phyloP scores from a whole-genome alignment of 2,888 invertebrate species.

The Mechanitis mazaeus region DNA sequence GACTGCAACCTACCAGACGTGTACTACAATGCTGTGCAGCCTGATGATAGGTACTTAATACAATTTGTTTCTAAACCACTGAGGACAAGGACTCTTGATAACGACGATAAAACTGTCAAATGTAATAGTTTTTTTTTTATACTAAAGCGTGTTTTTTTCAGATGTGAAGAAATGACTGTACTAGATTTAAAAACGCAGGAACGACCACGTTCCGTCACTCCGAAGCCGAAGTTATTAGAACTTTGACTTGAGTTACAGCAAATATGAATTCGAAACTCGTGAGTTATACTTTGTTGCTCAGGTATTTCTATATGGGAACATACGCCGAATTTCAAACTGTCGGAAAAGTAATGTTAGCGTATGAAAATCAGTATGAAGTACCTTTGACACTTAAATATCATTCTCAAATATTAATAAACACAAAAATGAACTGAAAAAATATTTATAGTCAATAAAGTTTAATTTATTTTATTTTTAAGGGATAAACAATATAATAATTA shows the following conservation, averaged over 20 bases:
- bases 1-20: constrained; percentile 67
- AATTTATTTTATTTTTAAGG: constrained; percentile 4
- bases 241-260: constrained; percentile 40
- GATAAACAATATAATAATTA: not conserved
- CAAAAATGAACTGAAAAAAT: too few species aligned
- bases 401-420: too few species aligned
- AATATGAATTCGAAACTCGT: constrained; percentile 5
- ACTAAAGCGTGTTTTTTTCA: constrained; percentile 37
- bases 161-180: constrained; percentile 70
- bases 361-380: not conserved
- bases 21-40: constrained; percentile 63
- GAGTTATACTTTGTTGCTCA: too few species aligned
- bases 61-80: not conserved
- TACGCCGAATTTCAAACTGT: not conserved
- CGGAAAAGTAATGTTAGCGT: not conserved
- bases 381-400: too few species aligned
- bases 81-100: not conserved
- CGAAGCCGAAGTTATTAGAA: constrained; percentile 61
- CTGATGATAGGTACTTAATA: constrained; percentile 51
- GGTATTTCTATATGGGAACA: constrained; percentile 4
- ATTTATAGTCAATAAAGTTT: not conserved
- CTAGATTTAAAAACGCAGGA: constrained; percentile 54
- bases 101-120: too few species aligned
- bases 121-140: not conserved
- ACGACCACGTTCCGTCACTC: constrained; percentile 55